Percentiles rank a stretch among this genome's conserved stretches.
Evolutionary conservation across 1,140 invertebrate species (phyloP).

Genomic region (Dreissena polymorpha): DNA sequence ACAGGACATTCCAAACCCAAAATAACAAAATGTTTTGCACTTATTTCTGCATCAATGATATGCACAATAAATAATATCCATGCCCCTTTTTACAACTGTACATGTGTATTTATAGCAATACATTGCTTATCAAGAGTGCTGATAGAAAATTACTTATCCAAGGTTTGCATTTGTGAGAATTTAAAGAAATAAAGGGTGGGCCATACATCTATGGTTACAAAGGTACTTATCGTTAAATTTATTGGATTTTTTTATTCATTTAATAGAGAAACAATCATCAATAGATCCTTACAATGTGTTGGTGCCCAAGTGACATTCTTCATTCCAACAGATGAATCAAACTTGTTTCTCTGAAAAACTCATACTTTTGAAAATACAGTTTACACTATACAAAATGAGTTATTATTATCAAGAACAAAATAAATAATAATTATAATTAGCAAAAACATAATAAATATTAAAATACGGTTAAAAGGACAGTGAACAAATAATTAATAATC

Average conservation of each 20-base stretch:
- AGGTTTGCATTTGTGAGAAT: no score
- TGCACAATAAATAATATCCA: no score
- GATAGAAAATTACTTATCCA: no score
- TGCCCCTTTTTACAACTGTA: no score
- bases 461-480: not conserved
- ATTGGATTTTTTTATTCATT: not conserved
- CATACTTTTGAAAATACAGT: not conserved
- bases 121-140: no score
- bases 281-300: constrained; percentile 35
- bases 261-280: not conserved
- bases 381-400: not conserved
- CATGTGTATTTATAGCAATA: no score
- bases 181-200: no score
- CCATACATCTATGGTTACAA: no score
- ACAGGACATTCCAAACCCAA: no score
- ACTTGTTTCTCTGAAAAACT: constrained; percentile 39
- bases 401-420: not conserved
- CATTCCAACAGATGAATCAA: constrained; percentile 18
- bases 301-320: constrained; percentile 54
- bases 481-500: not conserved
- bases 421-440: not conserved
- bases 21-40: no score
- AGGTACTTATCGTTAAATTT: not conserved
- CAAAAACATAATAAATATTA: not conserved
- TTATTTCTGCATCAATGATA: no score